phyloP scores from a whole-genome alignment of 2,888 invertebrate species.

The Rotaria sp. region DNA sequence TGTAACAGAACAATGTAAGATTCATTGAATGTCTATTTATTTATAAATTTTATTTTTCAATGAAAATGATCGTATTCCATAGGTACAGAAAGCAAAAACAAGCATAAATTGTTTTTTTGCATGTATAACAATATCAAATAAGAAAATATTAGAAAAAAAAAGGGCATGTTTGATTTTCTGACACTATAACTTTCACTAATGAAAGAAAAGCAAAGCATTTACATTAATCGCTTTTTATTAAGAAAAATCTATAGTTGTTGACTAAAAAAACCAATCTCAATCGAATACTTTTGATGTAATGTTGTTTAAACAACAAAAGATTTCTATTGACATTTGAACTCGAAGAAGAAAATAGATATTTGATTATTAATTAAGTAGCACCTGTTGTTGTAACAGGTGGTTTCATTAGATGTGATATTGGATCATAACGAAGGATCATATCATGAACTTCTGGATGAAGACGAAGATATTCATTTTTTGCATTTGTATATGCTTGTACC shows the following conservation, averaged over 20 bases:
- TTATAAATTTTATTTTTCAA: neutral
- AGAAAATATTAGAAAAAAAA: slow-evolving; percentile 21
- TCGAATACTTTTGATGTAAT: neutral
- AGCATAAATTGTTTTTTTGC: neutral
- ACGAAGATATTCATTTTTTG: slow-evolving; percentile 46
- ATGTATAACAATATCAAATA: neutral
- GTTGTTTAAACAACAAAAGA: neutral
- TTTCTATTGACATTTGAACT: neutral
- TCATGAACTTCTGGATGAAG: slow-evolving; percentile 48
- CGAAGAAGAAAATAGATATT: neutral
- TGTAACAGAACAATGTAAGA: neutral
- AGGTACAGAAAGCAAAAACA: neutral
- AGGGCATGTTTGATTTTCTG: neutral
- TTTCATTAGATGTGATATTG: slow-evolving; percentile 43
- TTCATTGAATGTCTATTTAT: neutral
- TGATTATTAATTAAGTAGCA: neutral
- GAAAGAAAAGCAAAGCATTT: neutral
- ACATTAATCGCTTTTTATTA: neutral
- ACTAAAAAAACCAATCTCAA: neutral
- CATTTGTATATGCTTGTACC: slow-evolving; percentile 47
- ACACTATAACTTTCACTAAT: neutral
- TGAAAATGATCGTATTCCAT: neutral
- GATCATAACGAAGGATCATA: slow-evolving; percentile 45
- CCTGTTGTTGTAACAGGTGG: neutral
- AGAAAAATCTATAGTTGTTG: neutral